Evolutionary conservation across 1,140 invertebrate species (phyloP), one percentile per base, ranked within the genome.

Genomic region (Euura saliciscinereae): DNA sequence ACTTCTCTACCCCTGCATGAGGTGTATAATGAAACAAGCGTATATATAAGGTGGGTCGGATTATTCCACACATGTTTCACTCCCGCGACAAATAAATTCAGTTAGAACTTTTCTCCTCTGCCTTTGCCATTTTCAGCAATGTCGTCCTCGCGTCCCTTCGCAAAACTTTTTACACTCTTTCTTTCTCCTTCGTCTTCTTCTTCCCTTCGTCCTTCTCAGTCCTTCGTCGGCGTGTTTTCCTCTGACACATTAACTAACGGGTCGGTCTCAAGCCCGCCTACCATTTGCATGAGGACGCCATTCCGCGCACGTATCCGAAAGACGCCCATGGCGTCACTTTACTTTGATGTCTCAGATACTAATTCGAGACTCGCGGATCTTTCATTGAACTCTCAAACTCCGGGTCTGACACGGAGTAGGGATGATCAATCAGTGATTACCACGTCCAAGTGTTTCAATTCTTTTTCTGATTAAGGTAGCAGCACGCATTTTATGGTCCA

Each of bases 191-290:
- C 45, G 43, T 46, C n/a, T 67, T 42, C 66, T 44, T 2, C 42
- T 67, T 42, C 66, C 28, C 28, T 28, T 28, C 28, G 28, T 28
- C 28, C 28, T 28, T 28, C 28, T 28, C 28, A 28, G 28, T 28
- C 28, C 28, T 28, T 28, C 28, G 13, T 7, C 28, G 13, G 11
- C 28, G 28, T 42, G 10, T 42, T 7, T 44, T 44, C 11, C 68
- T 10, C 68, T 69, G 68, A 69, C 68, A 69, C 68, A 69, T 69
- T 69, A 69, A 44, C 68, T 69, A 69, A 69, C 68, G 68, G 68
- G 11, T 44, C 43, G 11, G 68, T 11, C 51, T 59, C 51, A n/a
- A 59, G 8, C 13, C 51, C 8, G 51, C 51, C 13, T n/a, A 11
- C 28, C 68, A 69, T 69, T 69, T 69, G 68, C 68, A 69, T 69